Conservation (phyloP, 2,888 invertebrate species). For the Drosophila paramelanica region DNA sequence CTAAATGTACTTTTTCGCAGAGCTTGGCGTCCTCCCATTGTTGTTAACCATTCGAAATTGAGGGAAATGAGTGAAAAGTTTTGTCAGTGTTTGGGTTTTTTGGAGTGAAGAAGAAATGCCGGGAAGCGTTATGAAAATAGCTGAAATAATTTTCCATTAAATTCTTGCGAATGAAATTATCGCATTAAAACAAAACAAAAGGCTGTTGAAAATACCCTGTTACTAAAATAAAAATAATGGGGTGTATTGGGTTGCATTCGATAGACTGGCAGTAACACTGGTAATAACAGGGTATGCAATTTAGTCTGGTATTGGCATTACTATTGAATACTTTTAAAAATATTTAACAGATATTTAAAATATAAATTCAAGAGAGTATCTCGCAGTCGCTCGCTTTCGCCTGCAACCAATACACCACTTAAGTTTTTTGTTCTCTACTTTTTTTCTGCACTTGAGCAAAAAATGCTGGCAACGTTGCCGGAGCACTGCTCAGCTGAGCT, state of each 20-base stretch:
- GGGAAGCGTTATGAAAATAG: constrained; percentile 69
- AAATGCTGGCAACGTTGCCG: constrained; percentile 1
- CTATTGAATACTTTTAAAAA: too few species aligned
- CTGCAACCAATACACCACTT: constrained; percentile 23
- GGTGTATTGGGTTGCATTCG: neutral
- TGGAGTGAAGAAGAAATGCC: constrained; percentile 42
- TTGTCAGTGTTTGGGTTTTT: constrained; percentile 18
- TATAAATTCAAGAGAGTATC: constrained; percentile 1
- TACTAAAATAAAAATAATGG: neutral
- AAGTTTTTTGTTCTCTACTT: constrained; percentile 8
- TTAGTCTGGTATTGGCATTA: neutral
- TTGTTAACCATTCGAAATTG: constrained; percentile 35
- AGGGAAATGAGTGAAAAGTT: constrained; percentile 20
- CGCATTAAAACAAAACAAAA: constrained; percentile 72
- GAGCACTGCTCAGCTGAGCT: constrained; percentile 20
- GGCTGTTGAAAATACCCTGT: constrained; percentile 16
- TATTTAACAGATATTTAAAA: too few species aligned
- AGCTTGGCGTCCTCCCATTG: constrained; percentile 18
- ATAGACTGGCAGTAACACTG: too few species aligned
- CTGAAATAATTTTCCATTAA: constrained; percentile 77
- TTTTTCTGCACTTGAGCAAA: constrained; percentile 25
- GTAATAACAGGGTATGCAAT: too few species aligned
- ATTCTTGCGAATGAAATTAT: constrained; percentile 73
- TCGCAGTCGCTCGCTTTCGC: constrained; percentile 5
- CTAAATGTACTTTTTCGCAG: constrained; percentile 10